Base-by-base conservation (phyloP, 2,888 invertebrate species). In the Melinaea marsaeus region DNA sequence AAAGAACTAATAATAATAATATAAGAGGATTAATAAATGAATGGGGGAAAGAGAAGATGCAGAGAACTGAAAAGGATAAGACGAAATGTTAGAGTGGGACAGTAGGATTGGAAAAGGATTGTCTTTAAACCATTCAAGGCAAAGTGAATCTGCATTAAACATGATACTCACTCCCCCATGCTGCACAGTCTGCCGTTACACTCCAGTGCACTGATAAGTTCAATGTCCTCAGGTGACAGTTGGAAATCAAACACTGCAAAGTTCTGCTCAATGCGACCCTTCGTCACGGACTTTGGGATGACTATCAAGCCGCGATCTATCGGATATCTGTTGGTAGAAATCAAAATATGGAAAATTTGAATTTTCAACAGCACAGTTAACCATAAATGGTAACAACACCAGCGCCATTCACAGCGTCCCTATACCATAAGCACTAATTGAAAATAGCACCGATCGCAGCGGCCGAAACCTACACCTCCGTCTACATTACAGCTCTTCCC, bases 171-270 rank as follows among this genome's bases (percentile, higher is more conserved):
- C 93, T 84, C 86, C 13, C 74, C 67, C 76, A 92, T 86, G 6
- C 92, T 88, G 61, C 92, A 92, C 66, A 93, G 83, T 68, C 94
- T 92, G 48, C 93, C 93, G 76, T 94, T 93, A 71, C 93, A 92
- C 70, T 95, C 92, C 60, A 95, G 92, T 9, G 85, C 83, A 72
- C 93, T 92, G 61, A 96, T 92, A 32, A 80, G 79, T 13, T 84
- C 80, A 70, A 95, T 80, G 70, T 92, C 92, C 22, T 91, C 86
- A 0, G 75, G 71, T 2, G 86, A 80, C 58, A 93, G 74, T 55
- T 86, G 75, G 72, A 93, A 93, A 75, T 93, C 91, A 71, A 83
- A 92, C 51, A 93, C 84, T 57, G 91, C 72, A 63, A 92, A 88
- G 72, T 94, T 94, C 65, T 92, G 84, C 37, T 76, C 74, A 51